Evolutionary conservation across 2,797 vertebrate genomes (phyloP), one percentile per base, ranked within the genome.

Genomic region (Botia kubotai): DNA sequence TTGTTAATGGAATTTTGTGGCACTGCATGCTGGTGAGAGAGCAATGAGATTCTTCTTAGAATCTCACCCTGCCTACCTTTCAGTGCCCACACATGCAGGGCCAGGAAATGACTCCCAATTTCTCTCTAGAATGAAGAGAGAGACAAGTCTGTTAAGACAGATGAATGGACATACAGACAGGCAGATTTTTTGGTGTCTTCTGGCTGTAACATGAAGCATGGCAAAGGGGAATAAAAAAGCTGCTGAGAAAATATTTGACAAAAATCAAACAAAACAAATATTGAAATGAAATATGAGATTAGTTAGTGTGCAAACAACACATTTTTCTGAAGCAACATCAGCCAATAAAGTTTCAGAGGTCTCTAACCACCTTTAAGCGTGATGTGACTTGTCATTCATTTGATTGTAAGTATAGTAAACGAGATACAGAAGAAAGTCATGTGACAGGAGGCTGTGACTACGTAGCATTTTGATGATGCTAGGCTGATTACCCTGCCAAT

Each of bases 1-100:
- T 70, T 71, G 80, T 75, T 86, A 83, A 87, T 84, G 81, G 84
- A 77, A 84, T 79, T 82, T 85, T 52, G 66, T 72, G 75, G 58
- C 74, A 68, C 77, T 67, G 50, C 16, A 46, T 67, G 79, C 67
- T 60, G 48, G 80, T 21, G 52, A 85, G 70, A 84, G 76, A 78
- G 43, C 17, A 79, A 79, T 75, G 53, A 72, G 53, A 79, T 14
- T n/a, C 83, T 60, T 26, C 14, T 48, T 36, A 46, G 57, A 79
- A 80, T 79, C 3, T 3, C 77, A 73, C 55, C 67, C 67, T 50
- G 75, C 67, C 69, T 67, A 77, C 77, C 53, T 53, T 62, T 84
- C 60, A 53, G 60, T 73, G 65, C 72, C 58, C 63, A 81, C 72
- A 66, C 75, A 75, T 74, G 67, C 33, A 68, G 75, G 39, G 46